phyloP scores from a whole-genome alignment of 2,113 vertebrate genomes.

The Menidia beryllina region DNA sequence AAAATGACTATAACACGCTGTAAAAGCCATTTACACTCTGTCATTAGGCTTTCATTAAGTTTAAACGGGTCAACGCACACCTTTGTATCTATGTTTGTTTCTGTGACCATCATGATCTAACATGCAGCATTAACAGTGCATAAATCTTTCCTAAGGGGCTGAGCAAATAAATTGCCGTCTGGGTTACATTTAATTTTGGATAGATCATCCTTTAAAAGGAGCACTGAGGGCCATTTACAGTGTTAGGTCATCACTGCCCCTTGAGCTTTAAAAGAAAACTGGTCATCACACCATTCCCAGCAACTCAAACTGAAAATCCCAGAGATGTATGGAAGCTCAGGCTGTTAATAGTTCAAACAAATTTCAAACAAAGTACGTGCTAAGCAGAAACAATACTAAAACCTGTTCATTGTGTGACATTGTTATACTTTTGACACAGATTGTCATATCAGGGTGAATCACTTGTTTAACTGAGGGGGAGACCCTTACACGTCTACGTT shows the following conservation, averaged over 20 bases:
- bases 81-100: slow-evolving; percentile 8
- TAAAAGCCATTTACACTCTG: slow-evolving; percentile 61
- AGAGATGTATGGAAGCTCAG: not conserved
- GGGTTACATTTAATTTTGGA: not conserved
- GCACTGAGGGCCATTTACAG: not conserved
- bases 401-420: not conserved
- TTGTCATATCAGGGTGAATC: not conserved
- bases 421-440: not conserved
- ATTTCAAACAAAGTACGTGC: not conserved
- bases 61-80: slow-evolving; percentile 64
- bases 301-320: not conserved
- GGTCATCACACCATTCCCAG: no score
- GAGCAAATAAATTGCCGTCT: not conserved
- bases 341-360: no score
- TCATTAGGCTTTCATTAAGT: slow-evolving; percentile 72
- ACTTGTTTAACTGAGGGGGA: not conserved
- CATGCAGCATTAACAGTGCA: not conserved
- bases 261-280: no score
- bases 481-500: not conserved
- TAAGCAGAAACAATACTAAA: not conserved
- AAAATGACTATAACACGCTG: slow-evolving; percentile 69
- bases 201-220: not conserved
- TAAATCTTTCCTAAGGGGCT: not conserved
- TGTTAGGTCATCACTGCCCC: not conserved
- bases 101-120: slow-evolving; percentile 1